Evolutionary conservation across 2,113 vertebrate genomes (phyloP).

Genomic region (Microtus pennsylvanicus): DNA sequence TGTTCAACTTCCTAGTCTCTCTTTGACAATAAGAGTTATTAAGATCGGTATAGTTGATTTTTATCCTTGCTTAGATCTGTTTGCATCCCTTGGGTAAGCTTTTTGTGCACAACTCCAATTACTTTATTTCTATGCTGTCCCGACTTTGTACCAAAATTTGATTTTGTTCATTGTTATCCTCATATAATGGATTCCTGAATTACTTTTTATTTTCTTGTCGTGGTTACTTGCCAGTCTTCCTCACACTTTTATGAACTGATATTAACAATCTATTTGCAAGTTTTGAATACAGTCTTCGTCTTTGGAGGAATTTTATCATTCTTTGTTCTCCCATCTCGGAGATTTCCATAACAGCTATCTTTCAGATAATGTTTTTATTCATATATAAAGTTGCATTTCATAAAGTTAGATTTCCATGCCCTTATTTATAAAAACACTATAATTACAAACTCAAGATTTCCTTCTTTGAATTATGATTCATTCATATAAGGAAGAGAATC

Average conservation of each 20-base stretch:
- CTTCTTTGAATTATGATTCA: not conserved
- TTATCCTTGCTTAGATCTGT: slow-evolving; percentile 74
- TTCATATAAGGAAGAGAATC: not conserved
- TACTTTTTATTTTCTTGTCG: slow-evolving; percentile 61
- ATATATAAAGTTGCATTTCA: not conserved
- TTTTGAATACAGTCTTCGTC: slow-evolving; percentile 44
- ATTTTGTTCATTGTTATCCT: slow-evolving; percentile 65
- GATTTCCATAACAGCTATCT: not conserved
- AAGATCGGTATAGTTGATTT: slow-evolving; percentile 77
- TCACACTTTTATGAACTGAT: slow-evolving; percentile 42
- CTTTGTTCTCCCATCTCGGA: slow-evolving; percentile 15
- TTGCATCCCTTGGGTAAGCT: slow-evolving; percentile 67
- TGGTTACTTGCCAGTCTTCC: not conserved
- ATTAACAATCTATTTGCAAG: slow-evolving; percentile 63
- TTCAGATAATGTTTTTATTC: slow-evolving; percentile 19
- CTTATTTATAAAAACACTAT: not conserved
- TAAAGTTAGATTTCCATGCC: not conserved
- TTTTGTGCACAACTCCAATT: slow-evolving; percentile 71
- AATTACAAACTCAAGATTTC: not conserved
- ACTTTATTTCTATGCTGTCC: slow-evolving; percentile 72
- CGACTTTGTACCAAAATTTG: slow-evolving; percentile 65
- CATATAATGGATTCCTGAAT: slow-evolving; percentile 38
- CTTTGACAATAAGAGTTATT: slow-evolving; percentile 79
- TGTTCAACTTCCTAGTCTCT: slow-evolving; percentile 68
- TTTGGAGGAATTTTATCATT: slow-evolving; percentile 14